Percentiles rank a stretch among this genome's conserved stretches.
These are phyloP conservation scores for Elymnias hypermnestra DNA, from an alignment of 1,140 invertebrate species.

Conservation along the genomic window DNA sequence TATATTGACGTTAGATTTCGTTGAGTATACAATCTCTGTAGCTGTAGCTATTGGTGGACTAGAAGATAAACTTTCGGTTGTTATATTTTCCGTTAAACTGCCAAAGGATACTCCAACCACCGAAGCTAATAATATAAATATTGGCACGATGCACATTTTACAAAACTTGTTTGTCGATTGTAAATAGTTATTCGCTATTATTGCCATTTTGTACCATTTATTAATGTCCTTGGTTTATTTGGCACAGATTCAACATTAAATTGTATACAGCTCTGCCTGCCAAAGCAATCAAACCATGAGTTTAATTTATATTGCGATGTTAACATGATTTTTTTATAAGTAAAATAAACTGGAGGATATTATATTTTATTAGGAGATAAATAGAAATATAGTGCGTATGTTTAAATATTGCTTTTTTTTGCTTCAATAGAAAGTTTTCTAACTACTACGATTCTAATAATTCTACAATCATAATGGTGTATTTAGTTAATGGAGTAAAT, in stretches of 20 bases:
- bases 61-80: slow-evolving; percentile 25
- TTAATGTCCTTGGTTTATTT: slow-evolving; percentile 18
- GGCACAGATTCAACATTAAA: slow-evolving; percentile 19
- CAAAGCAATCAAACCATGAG: slow-evolving; percentile 20
- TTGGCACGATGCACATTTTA: slow-evolving; percentile 15
- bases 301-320: too few species aligned
- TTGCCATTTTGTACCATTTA: slow-evolving; percentile 9
- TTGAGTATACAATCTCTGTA: slow-evolving; percentile 29
- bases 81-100: slow-evolving; percentile 26
- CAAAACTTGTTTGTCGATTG: slow-evolving; percentile 5
- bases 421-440: too few species aligned
- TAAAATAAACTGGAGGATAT: too few species aligned
- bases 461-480: too few species aligned
- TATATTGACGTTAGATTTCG: slow-evolving; percentile 34
- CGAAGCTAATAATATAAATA: slow-evolving; percentile 29
- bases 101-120: slow-evolving; percentile 30
- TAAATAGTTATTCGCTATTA: slow-evolving; percentile 10
- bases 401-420: too few species aligned
- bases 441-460: too few species aligned
- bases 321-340: too few species aligned
- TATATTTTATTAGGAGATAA: too few species aligned
- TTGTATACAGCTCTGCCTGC: slow-evolving; percentile 17
- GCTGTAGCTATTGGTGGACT: slow-evolving; percentile 24
- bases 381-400: too few species aligned
- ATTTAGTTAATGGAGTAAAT: too few species aligned